Evolutionary conservation across 2,113 vertebrate species (phyloP).

Genomic region (Colossoma macropomum): DNA sequence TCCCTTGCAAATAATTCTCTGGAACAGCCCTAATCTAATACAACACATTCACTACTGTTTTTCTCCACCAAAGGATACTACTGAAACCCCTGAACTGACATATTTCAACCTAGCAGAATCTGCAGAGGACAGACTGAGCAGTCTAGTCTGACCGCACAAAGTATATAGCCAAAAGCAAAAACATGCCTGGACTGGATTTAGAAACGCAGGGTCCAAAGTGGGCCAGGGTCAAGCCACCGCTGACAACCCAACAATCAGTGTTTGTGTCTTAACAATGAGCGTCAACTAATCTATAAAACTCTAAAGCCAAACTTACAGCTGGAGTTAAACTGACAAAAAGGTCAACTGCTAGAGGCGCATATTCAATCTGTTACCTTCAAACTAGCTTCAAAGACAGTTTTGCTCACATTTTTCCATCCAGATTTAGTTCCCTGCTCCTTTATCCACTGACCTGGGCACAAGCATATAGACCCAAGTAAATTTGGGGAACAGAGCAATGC

Average conservation of each 20-base stretch:
- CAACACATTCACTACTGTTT: not conserved
- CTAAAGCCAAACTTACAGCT: not conserved
- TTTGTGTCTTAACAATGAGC: not conserved
- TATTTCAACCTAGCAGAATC: not conserved
- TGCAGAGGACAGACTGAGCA: not conserved
- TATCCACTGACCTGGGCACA: not conserved
- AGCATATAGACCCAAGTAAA: not conserved
- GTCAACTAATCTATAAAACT: conserved; percentile 23
- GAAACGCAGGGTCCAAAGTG: not conserved
- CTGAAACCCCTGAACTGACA: not conserved
- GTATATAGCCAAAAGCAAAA: conserved; percentile 11
- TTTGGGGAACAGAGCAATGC: not conserved
- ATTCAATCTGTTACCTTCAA: not conserved
- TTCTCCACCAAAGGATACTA: not conserved
- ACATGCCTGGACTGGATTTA: not conserved
- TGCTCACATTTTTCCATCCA: not conserved
- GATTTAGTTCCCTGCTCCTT: not conserved
- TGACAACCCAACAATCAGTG: conserved; percentile 6
- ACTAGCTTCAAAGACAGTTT: not conserved
- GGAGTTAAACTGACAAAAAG: not conserved
- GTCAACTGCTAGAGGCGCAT: not conserved
- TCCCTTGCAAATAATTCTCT: not conserved
- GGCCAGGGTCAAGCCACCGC: conserved; percentile 1
- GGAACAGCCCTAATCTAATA: not conserved
- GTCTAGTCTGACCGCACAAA: not conserved